Conservation (phyloP, 2,113 vertebrate species). For the Crypturellus undulatus region DNA sequence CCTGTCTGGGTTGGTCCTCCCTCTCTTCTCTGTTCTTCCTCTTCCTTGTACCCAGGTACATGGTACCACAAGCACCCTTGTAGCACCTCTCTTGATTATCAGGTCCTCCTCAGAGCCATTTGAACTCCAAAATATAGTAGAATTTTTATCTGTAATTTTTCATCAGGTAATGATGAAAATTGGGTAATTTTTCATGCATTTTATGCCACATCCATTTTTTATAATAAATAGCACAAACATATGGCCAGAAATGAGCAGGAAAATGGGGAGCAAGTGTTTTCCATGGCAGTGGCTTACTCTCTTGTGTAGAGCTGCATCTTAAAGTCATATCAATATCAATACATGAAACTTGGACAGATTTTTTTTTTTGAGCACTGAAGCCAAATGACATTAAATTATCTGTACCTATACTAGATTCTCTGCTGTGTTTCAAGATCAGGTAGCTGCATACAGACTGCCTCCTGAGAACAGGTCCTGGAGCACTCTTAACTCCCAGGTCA, state of each 20-base stretch:
- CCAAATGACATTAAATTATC: not conserved
- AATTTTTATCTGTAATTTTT: not conserved
- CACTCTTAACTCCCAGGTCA: not conserved
- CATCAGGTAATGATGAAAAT: not conserved
- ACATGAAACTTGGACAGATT: not conserved
- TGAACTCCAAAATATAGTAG: not conserved
- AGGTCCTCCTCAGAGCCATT: not conserved
- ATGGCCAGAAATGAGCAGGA: not conserved
- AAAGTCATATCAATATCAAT: not conserved
- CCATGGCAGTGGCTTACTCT: not conserved
- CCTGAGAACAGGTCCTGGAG: not conserved
- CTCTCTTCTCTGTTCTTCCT: not conserved
- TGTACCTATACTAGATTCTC: not conserved
- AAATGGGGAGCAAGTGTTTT: not conserved
- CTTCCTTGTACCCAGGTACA: not conserved
- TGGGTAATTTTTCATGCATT: not conserved
- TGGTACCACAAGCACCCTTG: no score
- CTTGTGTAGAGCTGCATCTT: not conserved
- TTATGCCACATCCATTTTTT: not conserved
- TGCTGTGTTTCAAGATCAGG: not conserved
- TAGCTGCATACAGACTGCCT: not conserved
- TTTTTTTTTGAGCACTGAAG: not conserved
- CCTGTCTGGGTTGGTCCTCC: not conserved
- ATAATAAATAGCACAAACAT: not conserved
- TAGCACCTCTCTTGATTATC: not conserved